A percentile compares a stretch with the other conserved stretches of the same genome.
phyloP scores from a whole-genome alignment of 2,888 invertebrate species.

The Trachelus stipa region DNA sequence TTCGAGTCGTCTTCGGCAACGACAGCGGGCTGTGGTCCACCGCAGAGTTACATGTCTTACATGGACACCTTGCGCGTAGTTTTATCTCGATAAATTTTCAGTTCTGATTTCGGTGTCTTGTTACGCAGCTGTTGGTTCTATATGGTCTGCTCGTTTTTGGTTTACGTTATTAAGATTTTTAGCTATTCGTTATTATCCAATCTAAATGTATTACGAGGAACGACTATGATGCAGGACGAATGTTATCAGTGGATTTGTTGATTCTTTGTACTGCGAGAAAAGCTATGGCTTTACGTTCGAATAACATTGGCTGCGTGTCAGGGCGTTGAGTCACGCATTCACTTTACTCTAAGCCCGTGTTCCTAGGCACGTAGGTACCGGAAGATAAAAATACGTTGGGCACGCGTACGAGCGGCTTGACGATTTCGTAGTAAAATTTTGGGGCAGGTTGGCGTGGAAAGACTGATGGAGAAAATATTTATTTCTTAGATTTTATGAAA shows the following conservation, averaged over 20 bases:
- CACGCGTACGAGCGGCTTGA: neutral
- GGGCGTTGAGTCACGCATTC: neutral
- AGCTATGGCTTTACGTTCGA: neutral
- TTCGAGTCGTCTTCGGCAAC: neutral
- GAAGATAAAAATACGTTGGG: neutral
- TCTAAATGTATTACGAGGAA: neutral
- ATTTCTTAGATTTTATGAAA: neutral
- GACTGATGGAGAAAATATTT: neutral
- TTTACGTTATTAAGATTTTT: neutral
- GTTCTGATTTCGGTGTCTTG: neutral
- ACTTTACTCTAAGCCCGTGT: neutral
- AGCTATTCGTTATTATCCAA: neutral
- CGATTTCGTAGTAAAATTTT: neutral
- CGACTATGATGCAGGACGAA: neutral
- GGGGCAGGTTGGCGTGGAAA: neutral
- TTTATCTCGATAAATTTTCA: neutral
- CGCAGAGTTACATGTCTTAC: neutral
- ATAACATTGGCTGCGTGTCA: neutral
- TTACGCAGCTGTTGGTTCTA: neutral
- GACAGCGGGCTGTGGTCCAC: neutral
- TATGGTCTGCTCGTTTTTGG: neutral
- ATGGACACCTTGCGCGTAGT: neutral
- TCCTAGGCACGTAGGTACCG: neutral
- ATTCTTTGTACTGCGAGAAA: neutral
- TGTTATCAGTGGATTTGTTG: neutral